Percentiles rank a stretch among this genome's conserved stretches.
Conservation (phyloP, 2,797 vertebrate species). For the Ara ararauna region DNA sequence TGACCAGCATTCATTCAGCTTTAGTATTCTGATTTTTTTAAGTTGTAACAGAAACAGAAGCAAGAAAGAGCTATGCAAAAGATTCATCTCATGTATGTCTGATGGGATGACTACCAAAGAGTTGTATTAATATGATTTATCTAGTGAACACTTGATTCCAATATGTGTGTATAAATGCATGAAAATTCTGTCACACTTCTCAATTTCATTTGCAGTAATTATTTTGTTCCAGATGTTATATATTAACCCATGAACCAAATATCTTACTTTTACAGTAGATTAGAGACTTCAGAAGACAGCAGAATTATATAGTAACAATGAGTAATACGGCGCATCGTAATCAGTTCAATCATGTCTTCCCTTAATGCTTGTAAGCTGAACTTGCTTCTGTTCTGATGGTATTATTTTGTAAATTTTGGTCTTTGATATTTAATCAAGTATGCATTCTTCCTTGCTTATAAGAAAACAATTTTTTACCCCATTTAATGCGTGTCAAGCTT, state of each 20-base stretch:
- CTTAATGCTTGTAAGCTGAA: constrained; percentile 21
- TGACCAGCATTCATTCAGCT: not conserved
- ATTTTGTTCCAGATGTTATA: constrained; percentile 33
- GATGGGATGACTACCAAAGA: not conserved
- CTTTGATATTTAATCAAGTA: constrained; percentile 50
- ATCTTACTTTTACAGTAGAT: not conserved
- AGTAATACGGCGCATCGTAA: not conserved
- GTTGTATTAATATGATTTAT: not conserved
- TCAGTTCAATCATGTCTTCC: constrained; percentile 50
- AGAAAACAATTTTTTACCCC: not conserved
- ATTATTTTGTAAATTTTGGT: constrained; percentile 38
- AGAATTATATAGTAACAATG: not conserved
- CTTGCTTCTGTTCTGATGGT: constrained; percentile 3
- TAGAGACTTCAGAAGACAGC: not conserved
- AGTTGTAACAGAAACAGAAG: not conserved
- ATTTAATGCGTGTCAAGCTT: constrained; percentile 33
- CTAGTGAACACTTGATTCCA: not conserved
- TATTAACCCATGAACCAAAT: constrained; percentile 5
- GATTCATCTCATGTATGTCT: not conserved
- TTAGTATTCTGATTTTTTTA: not conserved
- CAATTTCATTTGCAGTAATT: constrained; percentile 4
- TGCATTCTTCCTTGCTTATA: not conserved
- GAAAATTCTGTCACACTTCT: constrained; percentile 15
- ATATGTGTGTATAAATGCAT: not conserved
- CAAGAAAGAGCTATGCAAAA: not conserved